These are phyloP conservation scores for Latrodectus geometricus DNA, from an alignment of 1,140 invertebrate species.

Conservation along the genomic window DNA sequence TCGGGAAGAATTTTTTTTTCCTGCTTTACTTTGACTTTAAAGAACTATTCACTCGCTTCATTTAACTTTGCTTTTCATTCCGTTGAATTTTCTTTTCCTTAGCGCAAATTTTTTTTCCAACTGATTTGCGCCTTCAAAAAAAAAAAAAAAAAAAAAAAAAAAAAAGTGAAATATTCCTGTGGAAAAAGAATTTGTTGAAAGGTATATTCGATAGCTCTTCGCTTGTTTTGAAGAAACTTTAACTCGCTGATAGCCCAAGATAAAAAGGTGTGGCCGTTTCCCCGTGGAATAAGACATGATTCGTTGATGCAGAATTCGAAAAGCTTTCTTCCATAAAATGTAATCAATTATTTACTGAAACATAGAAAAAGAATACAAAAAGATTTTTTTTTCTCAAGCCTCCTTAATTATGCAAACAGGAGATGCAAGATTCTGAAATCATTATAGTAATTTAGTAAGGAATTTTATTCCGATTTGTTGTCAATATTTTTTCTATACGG, in stretches of 20 bases:
- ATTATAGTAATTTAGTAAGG: no score
- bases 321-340: no score
- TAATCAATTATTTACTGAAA: no score
- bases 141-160: no score
- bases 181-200: background rate
- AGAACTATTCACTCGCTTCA: slow-evolving; percentile 55
- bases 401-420: no score
- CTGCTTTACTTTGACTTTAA: slow-evolving; percentile 37
- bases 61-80: slow-evolving; percentile 57
- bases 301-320: no score
- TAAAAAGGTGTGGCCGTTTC: background rate
- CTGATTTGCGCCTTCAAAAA: background rate
- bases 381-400: no score
- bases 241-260: background rate
- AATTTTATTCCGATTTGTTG: no score
- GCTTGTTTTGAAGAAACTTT: background rate
- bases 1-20: slow-evolving; percentile 12
- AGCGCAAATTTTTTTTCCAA: background rate
- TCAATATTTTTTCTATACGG: no score
- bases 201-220: background rate
- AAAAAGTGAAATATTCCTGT: background rate
- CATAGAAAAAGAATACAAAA: no score
- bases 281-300: no score
- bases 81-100: background rate
- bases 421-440: no score